Evolutionary conservation across 2,113 vertebrate genomes (phyloP).

Genomic region (Jacana jacana): DNA sequence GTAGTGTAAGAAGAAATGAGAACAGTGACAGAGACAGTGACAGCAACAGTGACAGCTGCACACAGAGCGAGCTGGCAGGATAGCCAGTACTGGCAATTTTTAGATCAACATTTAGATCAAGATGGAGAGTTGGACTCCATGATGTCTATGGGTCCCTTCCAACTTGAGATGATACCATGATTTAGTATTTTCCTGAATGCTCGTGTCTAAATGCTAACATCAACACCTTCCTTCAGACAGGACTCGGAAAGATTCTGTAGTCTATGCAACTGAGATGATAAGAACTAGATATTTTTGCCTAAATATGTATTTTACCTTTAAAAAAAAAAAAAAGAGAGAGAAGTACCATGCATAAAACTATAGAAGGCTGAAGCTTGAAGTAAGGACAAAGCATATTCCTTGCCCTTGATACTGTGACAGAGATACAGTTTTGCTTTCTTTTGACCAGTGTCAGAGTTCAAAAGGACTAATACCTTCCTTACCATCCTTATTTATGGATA

Average conservation of each 20-base stretch:
- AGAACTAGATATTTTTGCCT: not conserved
- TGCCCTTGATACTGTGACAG: accelerated
- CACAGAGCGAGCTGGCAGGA: not conserved
- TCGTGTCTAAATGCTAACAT: not conserved
- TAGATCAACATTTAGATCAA: not conserved
- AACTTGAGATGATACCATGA: not conserved
- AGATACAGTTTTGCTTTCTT: not conserved
- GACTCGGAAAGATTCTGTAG: not conserved
- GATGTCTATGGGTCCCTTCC: not conserved
- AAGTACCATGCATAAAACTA: not conserved
- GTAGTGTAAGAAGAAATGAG: not conserved
- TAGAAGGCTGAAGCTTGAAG: not conserved
- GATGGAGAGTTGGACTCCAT: not conserved
- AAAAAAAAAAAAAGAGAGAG: no score
- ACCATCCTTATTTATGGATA: not conserved
- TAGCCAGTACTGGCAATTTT: not conserved
- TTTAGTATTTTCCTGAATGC: not conserved
- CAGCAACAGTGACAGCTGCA: not conserved
- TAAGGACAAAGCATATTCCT: not conserved
- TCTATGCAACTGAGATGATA: not conserved
- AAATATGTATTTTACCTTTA: not conserved
- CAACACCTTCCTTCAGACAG: not conserved
- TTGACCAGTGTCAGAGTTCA: not conserved
- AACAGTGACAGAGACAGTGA: not conserved
- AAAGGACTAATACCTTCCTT: not conserved